Evolutionary conservation across 2,888 invertebrate species (phyloP).

Genomic region (Lasioglossum zephyrum): DNA sequence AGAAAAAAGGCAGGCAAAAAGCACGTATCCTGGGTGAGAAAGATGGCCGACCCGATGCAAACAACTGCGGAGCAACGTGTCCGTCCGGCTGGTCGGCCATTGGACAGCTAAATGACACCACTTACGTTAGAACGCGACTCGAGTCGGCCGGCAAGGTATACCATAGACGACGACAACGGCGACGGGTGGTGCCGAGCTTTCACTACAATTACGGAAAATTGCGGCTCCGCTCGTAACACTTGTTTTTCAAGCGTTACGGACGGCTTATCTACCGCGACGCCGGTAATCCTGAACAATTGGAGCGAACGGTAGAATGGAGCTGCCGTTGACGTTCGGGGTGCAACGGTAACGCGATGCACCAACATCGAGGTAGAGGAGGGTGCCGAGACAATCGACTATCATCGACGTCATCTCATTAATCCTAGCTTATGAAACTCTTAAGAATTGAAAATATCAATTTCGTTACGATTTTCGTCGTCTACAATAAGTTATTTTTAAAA

Average conservation of each 20-base stretch:
- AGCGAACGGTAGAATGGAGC: slow-evolving; percentile 32
- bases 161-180: slow-evolving; percentile 47
- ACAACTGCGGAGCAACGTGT: slow-evolving; percentile 72
- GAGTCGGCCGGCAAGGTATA: slow-evolving; percentile 40
- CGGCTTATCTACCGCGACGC: slow-evolving; percentile 54
- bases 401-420: not conserved
- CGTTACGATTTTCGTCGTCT: not conserved
- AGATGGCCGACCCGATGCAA: slow-evolving; percentile 55
- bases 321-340: slow-evolving; percentile 6
- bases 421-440: not conserved
- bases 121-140: slow-evolving; percentile 71
- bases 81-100: slow-evolving; percentile 74
- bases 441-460: not conserved
- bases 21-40: slow-evolving; percentile 13
- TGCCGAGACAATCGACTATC: not conserved
- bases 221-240: slow-evolving; percentile 77
- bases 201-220: slow-evolving; percentile 83
- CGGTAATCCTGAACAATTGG: slow-evolving; percentile 58
- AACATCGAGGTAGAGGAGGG: not conserved
- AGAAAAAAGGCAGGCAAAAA: not conserved
- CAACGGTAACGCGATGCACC: not conserved
- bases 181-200: slow-evolving; percentile 76
- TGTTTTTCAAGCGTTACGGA: slow-evolving; percentile 69
- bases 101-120: slow-evolving; percentile 81
- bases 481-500: not conserved